A percentile compares a stretch with the other conserved stretches of the same genome.
Evolutionary conservation across 2,797 vertebrate genomes (phyloP).

Genomic region (Scyliorhinus canicula): DNA sequence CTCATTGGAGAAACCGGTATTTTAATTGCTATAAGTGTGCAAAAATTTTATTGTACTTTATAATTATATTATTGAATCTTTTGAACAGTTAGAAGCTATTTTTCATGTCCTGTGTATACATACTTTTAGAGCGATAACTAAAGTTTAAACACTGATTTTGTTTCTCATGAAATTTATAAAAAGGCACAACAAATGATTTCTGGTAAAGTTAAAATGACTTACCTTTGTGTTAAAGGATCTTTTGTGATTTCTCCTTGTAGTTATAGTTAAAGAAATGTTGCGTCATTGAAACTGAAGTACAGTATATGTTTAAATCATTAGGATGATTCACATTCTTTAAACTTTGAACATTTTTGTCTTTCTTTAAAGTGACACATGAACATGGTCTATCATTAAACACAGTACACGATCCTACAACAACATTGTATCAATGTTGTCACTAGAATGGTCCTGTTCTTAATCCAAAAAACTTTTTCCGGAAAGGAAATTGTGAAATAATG

Average conservation of each 20-base stretch:
- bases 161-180: neutral
- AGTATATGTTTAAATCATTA: neutral
- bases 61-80: neutral
- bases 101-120: neutral
- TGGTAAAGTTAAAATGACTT: constrained; percentile 8
- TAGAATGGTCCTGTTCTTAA: constrained; percentile 22
- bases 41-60: neutral
- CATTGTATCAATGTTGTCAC: constrained; percentile 31
- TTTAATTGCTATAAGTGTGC: neutral
- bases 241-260: constrained; percentile 26
- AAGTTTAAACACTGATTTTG: neutral
- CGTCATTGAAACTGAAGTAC: constrained; percentile 13
- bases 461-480: constrained; percentile 30
- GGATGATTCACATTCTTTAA: constrained; percentile 2
- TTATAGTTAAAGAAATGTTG: constrained; percentile 2
- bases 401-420: neutral
- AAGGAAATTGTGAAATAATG: constrained; percentile 38
- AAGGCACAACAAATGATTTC: neutral
- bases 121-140: neutral
- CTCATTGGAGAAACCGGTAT: no score
- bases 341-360: neutral
- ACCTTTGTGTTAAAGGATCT: constrained; percentile 22
- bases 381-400: neutral
- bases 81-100: neutral
- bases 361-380: neutral